Percentiles rank a stretch among this genome's conserved stretches.
Conservation (phyloP, 1,140 invertebrate species). For the Thaumetopoea pityocampa region DNA sequence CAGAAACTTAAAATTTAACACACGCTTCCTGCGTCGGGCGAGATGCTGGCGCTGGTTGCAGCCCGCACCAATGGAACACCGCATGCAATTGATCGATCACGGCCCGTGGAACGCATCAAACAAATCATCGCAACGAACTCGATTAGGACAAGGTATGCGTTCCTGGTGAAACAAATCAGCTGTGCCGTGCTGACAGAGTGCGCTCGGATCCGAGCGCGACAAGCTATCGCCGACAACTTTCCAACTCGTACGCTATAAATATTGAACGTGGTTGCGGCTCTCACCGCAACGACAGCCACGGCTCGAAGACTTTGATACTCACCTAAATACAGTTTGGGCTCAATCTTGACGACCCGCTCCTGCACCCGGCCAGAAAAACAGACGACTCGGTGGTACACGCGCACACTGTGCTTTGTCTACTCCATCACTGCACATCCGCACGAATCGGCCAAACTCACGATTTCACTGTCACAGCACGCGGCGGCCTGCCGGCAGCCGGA, state of each 20-base stretch:
- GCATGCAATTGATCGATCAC: slow-evolving; percentile 22
- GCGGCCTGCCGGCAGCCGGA: slow-evolving; percentile 42
- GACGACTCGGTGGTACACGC: slow-evolving; percentile 37
- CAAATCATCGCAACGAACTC: slow-evolving; percentile 30
- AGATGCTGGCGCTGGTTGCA: slow-evolving; percentile 6
- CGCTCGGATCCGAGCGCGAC: slow-evolving; percentile 23
- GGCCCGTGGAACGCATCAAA: slow-evolving; percentile 26
- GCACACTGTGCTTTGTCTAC: slow-evolving; percentile 57
- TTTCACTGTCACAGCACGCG: slow-evolving; percentile 70
- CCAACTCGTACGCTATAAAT: slow-evolving; percentile 66
- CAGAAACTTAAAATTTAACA: slow-evolving; percentile 15
- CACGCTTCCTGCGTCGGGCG: slow-evolving; percentile 20
- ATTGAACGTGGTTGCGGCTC: slow-evolving; percentile 54
- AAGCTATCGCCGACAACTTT: slow-evolving; percentile 48
- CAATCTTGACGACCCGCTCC: slow-evolving; percentile 70
- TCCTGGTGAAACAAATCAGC: slow-evolving; percentile 52
- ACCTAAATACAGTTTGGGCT: slow-evolving; percentile 74
- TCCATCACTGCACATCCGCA: slow-evolving; percentile 75
- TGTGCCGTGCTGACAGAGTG: slow-evolving; percentile 37
- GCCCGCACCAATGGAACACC: slow-evolving; percentile 15
- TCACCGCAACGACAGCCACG: slow-evolving; percentile 22
- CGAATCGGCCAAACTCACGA: slow-evolving; percentile 60
- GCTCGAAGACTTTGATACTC: slow-evolving; percentile 35
- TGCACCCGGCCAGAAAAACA: slow-evolving; percentile 52
- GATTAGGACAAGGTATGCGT: slow-evolving; percentile 34